Evolutionary conservation across 2,797 vertebrate genomes (phyloP).

Genomic region (Leptoclinus maculatus): DNA sequence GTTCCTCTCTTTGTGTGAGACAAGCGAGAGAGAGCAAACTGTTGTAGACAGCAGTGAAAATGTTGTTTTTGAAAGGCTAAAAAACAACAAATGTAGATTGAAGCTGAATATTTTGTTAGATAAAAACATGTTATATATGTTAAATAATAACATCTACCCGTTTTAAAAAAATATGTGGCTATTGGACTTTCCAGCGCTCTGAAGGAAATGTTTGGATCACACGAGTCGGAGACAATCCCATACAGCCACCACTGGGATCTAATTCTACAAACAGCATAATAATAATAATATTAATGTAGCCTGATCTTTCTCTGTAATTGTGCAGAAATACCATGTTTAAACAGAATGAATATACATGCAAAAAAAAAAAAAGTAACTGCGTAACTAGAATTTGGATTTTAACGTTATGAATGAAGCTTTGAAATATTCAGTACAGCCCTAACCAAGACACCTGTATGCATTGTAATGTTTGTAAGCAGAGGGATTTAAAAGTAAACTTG

Average conservation of each 20-base stretch:
- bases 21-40: background rate
- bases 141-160: background rate
- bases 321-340: background rate
- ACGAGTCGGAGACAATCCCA: background rate
- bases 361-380: background rate
- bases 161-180: background rate
- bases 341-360: background rate
- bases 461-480: conserved; percentile 1
- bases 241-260: background rate
- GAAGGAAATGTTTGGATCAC: background rate
- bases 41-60: background rate
- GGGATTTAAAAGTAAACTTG: conserved; percentile 4
- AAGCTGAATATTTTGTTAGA: background rate
- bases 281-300: background rate
- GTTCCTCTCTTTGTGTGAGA: background rate
- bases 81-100: background rate
- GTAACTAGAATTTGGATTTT: background rate
- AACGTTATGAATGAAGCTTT: background rate
- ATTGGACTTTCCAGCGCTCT: background rate
- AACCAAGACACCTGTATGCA: background rate
- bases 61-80: background rate
- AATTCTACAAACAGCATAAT: background rate
- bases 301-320: background rate
- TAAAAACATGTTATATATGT: background rate
- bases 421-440: background rate